Conservation (phyloP, 2,797 vertebrate species). For the Silurus lanzhouensis region DNA sequence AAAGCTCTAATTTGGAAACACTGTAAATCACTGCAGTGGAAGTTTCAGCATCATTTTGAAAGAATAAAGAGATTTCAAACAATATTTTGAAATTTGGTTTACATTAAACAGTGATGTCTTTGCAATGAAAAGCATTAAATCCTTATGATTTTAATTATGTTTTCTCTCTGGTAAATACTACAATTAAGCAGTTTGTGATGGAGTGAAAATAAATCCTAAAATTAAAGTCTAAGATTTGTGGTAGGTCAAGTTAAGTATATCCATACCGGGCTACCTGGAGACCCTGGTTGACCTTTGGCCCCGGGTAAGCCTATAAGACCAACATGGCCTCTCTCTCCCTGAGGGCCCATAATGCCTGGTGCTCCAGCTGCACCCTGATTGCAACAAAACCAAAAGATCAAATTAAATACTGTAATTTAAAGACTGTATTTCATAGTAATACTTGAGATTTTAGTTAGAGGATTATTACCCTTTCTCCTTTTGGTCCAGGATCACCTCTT, state of each 20-base stretch:
- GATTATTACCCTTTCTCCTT: slow-evolving; percentile 73
- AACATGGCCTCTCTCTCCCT: slow-evolving; percentile 68
- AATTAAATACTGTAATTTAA: background rate
- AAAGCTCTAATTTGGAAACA: background rate
- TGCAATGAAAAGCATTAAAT: background rate
- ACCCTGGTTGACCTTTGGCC: slow-evolving; percentile 68
- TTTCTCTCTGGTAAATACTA: background rate
- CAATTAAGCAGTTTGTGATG: background rate
- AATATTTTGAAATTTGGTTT: background rate
- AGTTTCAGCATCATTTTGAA: background rate
- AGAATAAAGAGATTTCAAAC: background rate
- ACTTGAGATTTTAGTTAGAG: background rate
- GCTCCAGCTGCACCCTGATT: slow-evolving; percentile 70
- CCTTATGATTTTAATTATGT: background rate
- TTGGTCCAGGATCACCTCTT: slow-evolving; percentile 73
- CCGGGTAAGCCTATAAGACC: slow-evolving; percentile 71
- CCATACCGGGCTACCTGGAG: slow-evolving; percentile 67
- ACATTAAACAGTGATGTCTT: background rate
- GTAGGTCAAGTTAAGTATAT: background rate
- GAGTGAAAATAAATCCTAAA: background rate
- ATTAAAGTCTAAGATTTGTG: background rate
- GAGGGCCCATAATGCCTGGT: slow-evolving; percentile 67
- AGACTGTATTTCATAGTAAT: background rate
- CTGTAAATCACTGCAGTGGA: background rate
- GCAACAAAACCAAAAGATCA: slow-evolving; percentile 1